Evolutionary conservation across 1,140 invertebrate genomes (phyloP).

Genomic region (Tetragonula clypearis): DNA sequence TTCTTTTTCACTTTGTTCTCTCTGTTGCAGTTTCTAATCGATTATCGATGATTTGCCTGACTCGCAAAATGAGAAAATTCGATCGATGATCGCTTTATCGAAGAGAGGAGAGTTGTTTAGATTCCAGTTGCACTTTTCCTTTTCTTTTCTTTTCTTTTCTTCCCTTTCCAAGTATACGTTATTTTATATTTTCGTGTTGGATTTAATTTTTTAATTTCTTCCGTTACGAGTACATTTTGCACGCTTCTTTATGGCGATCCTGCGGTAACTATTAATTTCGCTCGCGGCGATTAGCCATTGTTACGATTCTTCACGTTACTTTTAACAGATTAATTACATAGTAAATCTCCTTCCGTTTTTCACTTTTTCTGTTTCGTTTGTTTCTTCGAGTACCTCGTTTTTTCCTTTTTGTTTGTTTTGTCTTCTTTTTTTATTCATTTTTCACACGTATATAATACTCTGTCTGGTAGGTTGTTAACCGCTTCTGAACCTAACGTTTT

Average conservation of each 20-base stretch:
- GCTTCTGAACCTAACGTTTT: slow-evolving; percentile 75
- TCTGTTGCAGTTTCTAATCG: slow-evolving; percentile 13
- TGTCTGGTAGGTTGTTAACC: slow-evolving; percentile 78
- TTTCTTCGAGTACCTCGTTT: slow-evolving; percentile 25
- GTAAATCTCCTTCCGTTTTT: background rate
- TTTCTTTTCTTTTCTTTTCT: slow-evolving; percentile 25
- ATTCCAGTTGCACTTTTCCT: slow-evolving; percentile 17
- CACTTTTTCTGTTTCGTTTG: background rate
- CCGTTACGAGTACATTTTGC: slow-evolving; percentile 67
- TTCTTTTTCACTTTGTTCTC: no score
- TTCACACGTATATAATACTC: background rate
- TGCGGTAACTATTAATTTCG: slow-evolving; percentile 59
- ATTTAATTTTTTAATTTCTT: slow-evolving; percentile 13
- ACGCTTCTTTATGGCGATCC: slow-evolving; percentile 78
- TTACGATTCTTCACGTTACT: background rate
- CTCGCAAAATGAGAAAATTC: background rate
- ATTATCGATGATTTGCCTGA: background rate
- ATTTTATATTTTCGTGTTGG: slow-evolving; percentile 3
- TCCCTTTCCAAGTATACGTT: background rate
- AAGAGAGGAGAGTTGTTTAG: slow-evolving; percentile 8
- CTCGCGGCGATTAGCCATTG: background rate
- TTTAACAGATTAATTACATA: background rate
- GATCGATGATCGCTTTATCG: slow-evolving; percentile 21
- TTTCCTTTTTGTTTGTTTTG: background rate
- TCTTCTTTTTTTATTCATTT: background rate